Evolutionary conservation across 2,113 vertebrate species (phyloP).

Genomic region (Echinops telfairi): DNA sequence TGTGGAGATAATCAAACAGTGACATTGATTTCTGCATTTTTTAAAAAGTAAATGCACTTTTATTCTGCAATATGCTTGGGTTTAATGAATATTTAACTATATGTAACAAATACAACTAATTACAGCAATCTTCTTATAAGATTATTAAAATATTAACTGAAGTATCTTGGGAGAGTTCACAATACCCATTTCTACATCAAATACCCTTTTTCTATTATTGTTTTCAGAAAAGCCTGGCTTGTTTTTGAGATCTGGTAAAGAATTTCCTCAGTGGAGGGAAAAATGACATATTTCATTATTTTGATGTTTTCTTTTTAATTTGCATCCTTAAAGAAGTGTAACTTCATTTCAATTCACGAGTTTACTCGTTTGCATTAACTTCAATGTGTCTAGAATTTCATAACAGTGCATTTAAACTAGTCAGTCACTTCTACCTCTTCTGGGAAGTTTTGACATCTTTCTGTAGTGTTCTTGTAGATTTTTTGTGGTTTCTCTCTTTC

Average conservation of each 20-base stretch:
- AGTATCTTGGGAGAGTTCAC: slow-evolving; percentile 31
- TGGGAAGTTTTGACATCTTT: slow-evolving; percentile 81
- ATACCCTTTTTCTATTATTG: slow-evolving; percentile 51
- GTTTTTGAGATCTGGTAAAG: slow-evolving; percentile 69
- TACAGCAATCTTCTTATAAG: slow-evolving; percentile 57
- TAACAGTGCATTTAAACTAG: slow-evolving; percentile 77
- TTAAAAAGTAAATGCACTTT: slow-evolving; percentile 57
- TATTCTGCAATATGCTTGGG: slow-evolving; percentile 13
- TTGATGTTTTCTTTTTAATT: slow-evolving; percentile 80
- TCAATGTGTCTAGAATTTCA: slow-evolving; percentile 74
- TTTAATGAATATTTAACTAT: slow-evolving; percentile 76
- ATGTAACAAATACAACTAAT: slow-evolving; percentile 61
- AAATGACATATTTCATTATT: slow-evolving; percentile 78
- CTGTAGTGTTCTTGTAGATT: slow-evolving; percentile 70
- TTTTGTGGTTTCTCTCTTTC: slow-evolving; percentile 71
- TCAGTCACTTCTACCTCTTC: slow-evolving; percentile 78
- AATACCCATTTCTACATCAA: slow-evolving; percentile 71
- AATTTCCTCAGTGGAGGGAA: slow-evolving; percentile 75
- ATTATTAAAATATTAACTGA: slow-evolving; percentile 70
- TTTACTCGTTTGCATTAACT: slow-evolving; percentile 77
- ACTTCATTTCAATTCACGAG: slow-evolving; percentile 75
- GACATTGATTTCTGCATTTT: slow-evolving; percentile 43
- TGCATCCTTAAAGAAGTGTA: slow-evolving; percentile 77
- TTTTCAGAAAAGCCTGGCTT: slow-evolving; percentile 63
- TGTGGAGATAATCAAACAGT: slow-evolving; percentile 26